Percentiles rank a stretch among this genome's conserved stretches.
phyloP scores from a whole-genome alignment of 2,113 vertebrate species.

The Helogale parvula region DNA sequence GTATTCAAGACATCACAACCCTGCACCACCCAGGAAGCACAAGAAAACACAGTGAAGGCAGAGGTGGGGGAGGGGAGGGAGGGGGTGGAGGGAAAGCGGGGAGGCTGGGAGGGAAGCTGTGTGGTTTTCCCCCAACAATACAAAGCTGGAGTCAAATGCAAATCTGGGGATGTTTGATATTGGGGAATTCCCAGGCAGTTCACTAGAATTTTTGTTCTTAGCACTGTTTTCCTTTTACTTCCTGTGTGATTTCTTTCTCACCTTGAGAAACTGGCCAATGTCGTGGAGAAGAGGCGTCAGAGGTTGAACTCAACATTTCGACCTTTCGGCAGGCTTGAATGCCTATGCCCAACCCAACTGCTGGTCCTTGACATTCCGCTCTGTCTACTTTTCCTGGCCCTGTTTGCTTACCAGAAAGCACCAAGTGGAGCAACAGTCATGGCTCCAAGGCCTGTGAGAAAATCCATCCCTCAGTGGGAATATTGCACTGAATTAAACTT shows the following conservation, averaged over 20 bases:
- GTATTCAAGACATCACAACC: constrained; percentile 93
- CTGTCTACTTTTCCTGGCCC: neutral
- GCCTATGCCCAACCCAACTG: rapidly evolving
- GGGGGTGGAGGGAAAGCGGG: constrained; percentile 5
- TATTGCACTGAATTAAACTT: neutral
- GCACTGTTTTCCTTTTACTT: neutral
- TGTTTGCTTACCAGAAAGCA: neutral
- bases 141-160: constrained; percentile 35
- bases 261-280: neutral
- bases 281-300: neutral
- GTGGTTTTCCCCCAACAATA: neutral
- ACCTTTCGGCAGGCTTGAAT: neutral
- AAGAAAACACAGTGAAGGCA: constrained; percentile 68
- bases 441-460: neutral
- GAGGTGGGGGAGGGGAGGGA: neutral
- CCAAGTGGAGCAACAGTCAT: neutral
- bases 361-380: neutral
- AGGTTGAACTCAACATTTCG: neutral
- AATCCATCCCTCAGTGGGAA: neutral
- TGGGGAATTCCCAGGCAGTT: neutral
- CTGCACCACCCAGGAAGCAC: constrained; percentile 91
- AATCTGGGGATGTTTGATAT: neutral
- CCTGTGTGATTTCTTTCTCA: neutral
- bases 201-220: neutral
- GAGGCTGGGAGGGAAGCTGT: neutral